Conservation (phyloP, 2,797 vertebrate genomes). For the Serranus cabrilla region DNA sequence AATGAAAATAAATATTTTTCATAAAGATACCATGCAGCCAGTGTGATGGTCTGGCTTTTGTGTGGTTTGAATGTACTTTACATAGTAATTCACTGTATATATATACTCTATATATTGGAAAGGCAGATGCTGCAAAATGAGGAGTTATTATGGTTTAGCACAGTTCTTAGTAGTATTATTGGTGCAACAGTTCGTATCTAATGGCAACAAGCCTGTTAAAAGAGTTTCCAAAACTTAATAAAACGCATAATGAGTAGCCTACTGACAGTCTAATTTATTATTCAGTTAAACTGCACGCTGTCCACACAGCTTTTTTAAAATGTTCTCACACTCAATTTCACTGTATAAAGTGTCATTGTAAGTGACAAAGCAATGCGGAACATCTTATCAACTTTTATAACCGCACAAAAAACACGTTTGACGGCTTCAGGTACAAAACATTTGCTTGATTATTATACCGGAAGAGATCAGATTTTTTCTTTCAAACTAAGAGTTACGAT, state of each 20-base stretch:
- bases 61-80: neutral
- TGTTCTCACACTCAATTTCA: neutral
- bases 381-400: neutral
- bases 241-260: too few relatives aligned
- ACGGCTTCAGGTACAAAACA: neutral
- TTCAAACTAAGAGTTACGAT: constrained; percentile 3
- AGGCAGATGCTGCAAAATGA: neutral
- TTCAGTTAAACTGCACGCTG: neutral
- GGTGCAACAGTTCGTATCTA: too few relatives aligned
- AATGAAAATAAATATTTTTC: neutral
- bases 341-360: neutral
- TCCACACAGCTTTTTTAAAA: neutral
- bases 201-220: too few relatives aligned
- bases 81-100: neutral
- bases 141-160: neutral
- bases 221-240: too few relatives aligned
- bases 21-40: too few relatives aligned
- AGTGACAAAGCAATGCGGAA: constrained; percentile 16
- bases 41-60: neutral
- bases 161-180: too few relatives aligned
- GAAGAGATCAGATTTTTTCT: neutral
- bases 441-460: neutral
- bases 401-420: neutral
- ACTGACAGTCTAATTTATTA: too few relatives aligned
- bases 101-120: neutral